phyloP scores from a whole-genome alignment of 2,888 invertebrate genomes.

The Drosophila paranaensis region DNA sequence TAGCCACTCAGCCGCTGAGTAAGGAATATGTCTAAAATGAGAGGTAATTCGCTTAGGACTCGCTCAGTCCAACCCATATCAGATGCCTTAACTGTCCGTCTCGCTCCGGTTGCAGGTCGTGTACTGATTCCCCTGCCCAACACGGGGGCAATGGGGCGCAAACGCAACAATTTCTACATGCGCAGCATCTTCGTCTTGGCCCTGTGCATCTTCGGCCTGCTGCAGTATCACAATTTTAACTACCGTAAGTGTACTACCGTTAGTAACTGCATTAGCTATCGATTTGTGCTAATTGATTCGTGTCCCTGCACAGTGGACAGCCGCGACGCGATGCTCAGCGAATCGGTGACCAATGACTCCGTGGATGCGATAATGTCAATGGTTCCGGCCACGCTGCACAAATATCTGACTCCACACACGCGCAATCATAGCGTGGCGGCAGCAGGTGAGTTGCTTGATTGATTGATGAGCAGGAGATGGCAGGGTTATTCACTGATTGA shows the following conservation, averaged over 20 bases:
- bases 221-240: slow-evolving; percentile 84
- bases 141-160: slow-evolving; percentile 84
- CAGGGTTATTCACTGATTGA: not conserved
- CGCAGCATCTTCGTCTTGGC: slow-evolving; percentile 83
- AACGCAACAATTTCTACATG: slow-evolving; percentile 84
- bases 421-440: slow-evolving; percentile 86
- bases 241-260: slow-evolving; percentile 76
- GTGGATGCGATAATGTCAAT: slow-evolving; percentile 91
- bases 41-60: slow-evolving; percentile 49
- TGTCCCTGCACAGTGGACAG: slow-evolving; percentile 77
- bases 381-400: slow-evolving; percentile 93
- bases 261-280: not conserved
- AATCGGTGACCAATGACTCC: slow-evolving; percentile 88
- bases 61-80: not conserved
- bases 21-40: slow-evolving; percentile 67
- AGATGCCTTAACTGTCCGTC: not conserved
- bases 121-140: slow-evolving; percentile 84
- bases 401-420: slow-evolving; percentile 90
- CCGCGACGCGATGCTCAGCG: slow-evolving; percentile 85
- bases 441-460: slow-evolving; percentile 50
- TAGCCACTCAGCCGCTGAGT: slow-evolving; percentile 36
- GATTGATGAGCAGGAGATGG: not conserved
- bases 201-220: slow-evolving; percentile 82
- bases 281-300: not conserved
- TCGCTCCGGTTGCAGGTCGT: slow-evolving; percentile 52